Percentiles rank a stretch among this genome's conserved stretches.
These are phyloP conservation scores for Mechanitis mazaeus DNA, from an alignment of 2,888 invertebrate genomes.

Conservation along the genomic window DNA sequence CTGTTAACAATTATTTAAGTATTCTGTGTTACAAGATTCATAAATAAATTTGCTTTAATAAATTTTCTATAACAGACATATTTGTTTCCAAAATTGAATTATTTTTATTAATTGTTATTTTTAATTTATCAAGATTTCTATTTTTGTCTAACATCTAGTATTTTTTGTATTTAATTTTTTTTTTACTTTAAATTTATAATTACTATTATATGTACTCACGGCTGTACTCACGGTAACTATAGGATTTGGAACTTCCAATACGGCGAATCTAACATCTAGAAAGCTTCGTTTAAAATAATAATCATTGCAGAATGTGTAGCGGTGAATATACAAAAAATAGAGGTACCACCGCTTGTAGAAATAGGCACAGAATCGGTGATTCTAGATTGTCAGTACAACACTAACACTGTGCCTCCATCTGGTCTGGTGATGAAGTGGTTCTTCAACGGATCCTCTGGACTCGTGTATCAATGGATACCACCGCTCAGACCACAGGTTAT, in stretches of 20 bases:
- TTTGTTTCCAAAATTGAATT: too few relatives aligned
- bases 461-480: slow-evolving; percentile 73
- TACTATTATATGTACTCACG: too few relatives aligned
- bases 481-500: slow-evolving; percentile 65
- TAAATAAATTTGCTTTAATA: too few relatives aligned
- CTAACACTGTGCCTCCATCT: slow-evolving; percentile 38
- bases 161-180: too few relatives aligned
- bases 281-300: slow-evolving; percentile 1
- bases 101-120: too few relatives aligned
- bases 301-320: slow-evolving; percentile 59
- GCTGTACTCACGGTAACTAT: too few relatives aligned
- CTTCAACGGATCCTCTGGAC: slow-evolving; percentile 63
- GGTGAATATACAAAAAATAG: slow-evolving; percentile 64
- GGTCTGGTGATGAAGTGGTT: slow-evolving; percentile 73
- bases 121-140: too few relatives aligned
- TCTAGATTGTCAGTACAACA: slow-evolving; percentile 57
- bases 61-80: too few relatives aligned
- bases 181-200: too few relatives aligned
- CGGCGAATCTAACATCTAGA: not conserved
- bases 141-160: too few relatives aligned
- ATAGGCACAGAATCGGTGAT: slow-evolving; percentile 55
- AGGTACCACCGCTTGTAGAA: slow-evolving; percentile 61
- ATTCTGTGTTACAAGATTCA: too few relatives aligned
- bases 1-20: not conserved
- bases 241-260: too few relatives aligned